Evolutionary conservation across 2,888 invertebrate genomes (phyloP).

Genomic region (Protonemura montana): DNA sequence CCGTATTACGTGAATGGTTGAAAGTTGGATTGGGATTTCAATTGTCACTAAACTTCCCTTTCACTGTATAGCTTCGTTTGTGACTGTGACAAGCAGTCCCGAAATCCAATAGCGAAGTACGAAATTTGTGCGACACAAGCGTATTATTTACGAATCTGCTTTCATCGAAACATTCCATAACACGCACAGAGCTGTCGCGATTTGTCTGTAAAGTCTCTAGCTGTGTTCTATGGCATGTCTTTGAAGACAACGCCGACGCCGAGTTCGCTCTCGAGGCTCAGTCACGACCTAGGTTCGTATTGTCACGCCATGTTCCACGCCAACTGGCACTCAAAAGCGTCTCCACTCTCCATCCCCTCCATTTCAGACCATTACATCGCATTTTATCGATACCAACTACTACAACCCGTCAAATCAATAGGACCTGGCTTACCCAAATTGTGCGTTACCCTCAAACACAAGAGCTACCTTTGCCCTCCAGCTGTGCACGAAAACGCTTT

Average conservation of each 20-base stretch:
- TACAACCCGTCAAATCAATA: slow-evolving; percentile 19
- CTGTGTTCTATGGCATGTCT: background rate
- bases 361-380: background rate
- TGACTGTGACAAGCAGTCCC: background rate
- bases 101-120: background rate
- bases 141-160: background rate
- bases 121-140: background rate
- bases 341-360: background rate
- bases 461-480: background rate
- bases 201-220: background rate
- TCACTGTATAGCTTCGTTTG: background rate
- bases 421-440: background rate
- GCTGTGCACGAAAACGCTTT: too few species aligned
- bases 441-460: background rate
- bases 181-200: slow-evolving; percentile 2
- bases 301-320: slow-evolving; percentile 14
- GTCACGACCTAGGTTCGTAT: background rate
- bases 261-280: background rate
- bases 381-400: slow-evolving; percentile 30
- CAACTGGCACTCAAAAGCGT: slow-evolving; percentile 35
- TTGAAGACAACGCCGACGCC: background rate
- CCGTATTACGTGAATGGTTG: background rate
- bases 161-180: slow-evolving; percentile 15
- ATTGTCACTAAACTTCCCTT: background rate
- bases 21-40: background rate